These are phyloP conservation scores for Callyntrura sp. DNA, from an alignment of 2,888 invertebrate genomes.

Conservation along the genomic window DNA sequence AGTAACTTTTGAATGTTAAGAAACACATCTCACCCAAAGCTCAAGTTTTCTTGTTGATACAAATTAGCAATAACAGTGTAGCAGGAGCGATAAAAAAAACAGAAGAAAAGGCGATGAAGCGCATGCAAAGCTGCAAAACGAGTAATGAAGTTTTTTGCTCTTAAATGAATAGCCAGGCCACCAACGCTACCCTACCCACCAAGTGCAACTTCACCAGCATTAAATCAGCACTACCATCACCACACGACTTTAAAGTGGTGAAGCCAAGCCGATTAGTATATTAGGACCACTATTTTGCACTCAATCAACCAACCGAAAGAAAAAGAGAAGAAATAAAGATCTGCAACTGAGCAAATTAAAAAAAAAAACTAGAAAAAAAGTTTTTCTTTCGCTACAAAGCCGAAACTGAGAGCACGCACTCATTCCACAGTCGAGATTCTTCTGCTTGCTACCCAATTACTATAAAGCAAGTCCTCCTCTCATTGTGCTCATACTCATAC, in stretches of 20 bases:
- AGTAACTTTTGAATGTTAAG: constrained; percentile 26
- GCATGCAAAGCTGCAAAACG: background rate
- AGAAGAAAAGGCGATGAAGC: background rate
- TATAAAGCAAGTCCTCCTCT: background rate
- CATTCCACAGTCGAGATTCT: background rate
- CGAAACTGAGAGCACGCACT: background rate
- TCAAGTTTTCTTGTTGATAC: background rate
- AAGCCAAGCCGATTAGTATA: constrained; percentile 70
- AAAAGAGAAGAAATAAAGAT: constrained; percentile 38
- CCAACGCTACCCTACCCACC: constrained; percentile 44
- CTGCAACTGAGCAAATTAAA: constrained; percentile 41
- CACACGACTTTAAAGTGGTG: background rate
- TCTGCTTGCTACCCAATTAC: no score
- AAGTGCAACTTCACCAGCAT: background rate
- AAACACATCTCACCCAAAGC: background rate
- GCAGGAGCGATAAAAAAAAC: background rate
- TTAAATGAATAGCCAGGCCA: constrained; percentile 45
- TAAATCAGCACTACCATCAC: background rate
- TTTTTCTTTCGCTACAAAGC: constrained; percentile 24
- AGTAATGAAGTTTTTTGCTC: constrained; percentile 28
- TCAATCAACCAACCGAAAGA: constrained; percentile 70
- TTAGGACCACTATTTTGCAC: constrained; percentile 71
- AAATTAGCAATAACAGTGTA: constrained; percentile 16
- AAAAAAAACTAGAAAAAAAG: constrained; percentile 24
- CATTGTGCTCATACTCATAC: constrained; percentile 14